Evolutionary conservation across 2,113 vertebrate species (phyloP).

Genomic region (Scomber scombrus): DNA sequence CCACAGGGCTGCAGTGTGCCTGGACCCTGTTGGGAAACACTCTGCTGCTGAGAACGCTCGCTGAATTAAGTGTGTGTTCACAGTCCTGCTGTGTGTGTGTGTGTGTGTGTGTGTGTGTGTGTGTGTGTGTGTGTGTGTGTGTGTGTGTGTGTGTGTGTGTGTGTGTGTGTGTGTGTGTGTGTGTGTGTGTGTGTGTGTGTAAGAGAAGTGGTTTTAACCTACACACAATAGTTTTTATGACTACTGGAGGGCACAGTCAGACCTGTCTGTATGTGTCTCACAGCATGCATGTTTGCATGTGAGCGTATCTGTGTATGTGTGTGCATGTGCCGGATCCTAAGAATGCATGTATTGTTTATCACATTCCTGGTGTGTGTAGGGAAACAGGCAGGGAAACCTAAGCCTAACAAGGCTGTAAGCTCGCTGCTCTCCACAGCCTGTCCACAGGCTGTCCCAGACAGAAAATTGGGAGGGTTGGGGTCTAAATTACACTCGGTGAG

Average conservation of each 20-base stretch:
- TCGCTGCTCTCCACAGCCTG: slow-evolving; percentile 66
- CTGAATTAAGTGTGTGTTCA: slow-evolving; percentile 65
- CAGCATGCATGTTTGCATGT: slow-evolving; percentile 21
- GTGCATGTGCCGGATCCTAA: slow-evolving; percentile 61
- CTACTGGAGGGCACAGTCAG: slow-evolving; percentile 33
- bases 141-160: slow-evolving; percentile 44
- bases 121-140: too few relatives aligned
- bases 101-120: slow-evolving; percentile 6
- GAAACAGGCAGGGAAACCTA: slow-evolving; percentile 74
- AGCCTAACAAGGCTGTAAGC: slow-evolving; percentile 63
- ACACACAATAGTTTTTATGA: slow-evolving; percentile 62
- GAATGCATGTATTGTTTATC: slow-evolving; percentile 81
- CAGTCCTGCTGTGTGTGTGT: slow-evolving; percentile 32
- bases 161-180: slow-evolving; percentile 24
- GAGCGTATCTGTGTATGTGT: slow-evolving; percentile 17
- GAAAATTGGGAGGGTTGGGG: slow-evolving; percentile 82
- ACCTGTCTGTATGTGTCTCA: slow-evolving; percentile 29
- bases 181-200: not conserved
- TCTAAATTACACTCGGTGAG: slow-evolving; percentile 82
- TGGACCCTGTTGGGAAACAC: slow-evolving; percentile 63
- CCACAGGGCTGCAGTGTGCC: slow-evolving; percentile 51
- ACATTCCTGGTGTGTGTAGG: slow-evolving; percentile 74
- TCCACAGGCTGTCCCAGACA: slow-evolving; percentile 81
- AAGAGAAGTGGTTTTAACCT: slow-evolving; percentile 30
- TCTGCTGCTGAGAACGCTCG: slow-evolving; percentile 34